A percentile compares a stretch with the other conserved stretches of the same genome.
phyloP scores from a whole-genome alignment of 2,797 vertebrate genomes.

The Danio tinwini region DNA sequence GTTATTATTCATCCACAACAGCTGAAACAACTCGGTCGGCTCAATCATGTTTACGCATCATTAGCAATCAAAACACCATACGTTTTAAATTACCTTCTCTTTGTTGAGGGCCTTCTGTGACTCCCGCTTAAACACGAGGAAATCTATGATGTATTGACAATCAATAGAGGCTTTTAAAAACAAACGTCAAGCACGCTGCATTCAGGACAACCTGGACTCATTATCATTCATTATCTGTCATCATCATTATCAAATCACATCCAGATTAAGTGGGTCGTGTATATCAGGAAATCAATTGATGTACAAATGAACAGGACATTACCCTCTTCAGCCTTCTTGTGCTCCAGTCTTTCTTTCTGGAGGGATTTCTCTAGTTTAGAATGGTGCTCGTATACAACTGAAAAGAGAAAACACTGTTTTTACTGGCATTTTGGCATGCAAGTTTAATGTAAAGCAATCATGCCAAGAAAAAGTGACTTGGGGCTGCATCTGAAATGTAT shows the following conservation, averaged over 20 bases:
- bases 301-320: slow-evolving; percentile 20
- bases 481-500: no score
- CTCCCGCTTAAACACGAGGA: slow-evolving; percentile 95
- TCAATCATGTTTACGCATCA: background rate
- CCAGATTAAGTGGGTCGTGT: slow-evolving; percentile 29
- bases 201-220: slow-evolving; percentile 19
- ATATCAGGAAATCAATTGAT: slow-evolving; percentile 26
- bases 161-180: slow-evolving; percentile 41
- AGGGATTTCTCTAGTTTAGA: slow-evolving; percentile 97
- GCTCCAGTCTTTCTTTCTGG: slow-evolving; percentile 96
- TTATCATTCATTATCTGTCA: slow-evolving; percentile 36
- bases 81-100: slow-evolving; percentile 82
- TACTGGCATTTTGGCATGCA: background rate
- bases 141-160: slow-evolving; percentile 80
- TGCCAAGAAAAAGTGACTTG: no score
- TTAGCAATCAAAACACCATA: slow-evolving; percentile 21
- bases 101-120: slow-evolving; percentile 95
- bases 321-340: slow-evolving; percentile 99
- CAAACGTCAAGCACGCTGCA: slow-evolving; percentile 4
- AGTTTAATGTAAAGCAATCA: no score
- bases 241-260: slow-evolving; percentile 38
- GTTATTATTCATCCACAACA: background rate
- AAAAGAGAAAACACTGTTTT: background rate
- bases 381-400: slow-evolving; percentile 98
- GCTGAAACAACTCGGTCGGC: background rate